Percentiles rank a stretch among this genome's conserved stretches.
Conservation (phyloP, 2,797 vertebrate genomes). For the Rhadinocentrus ornatus region DNA sequence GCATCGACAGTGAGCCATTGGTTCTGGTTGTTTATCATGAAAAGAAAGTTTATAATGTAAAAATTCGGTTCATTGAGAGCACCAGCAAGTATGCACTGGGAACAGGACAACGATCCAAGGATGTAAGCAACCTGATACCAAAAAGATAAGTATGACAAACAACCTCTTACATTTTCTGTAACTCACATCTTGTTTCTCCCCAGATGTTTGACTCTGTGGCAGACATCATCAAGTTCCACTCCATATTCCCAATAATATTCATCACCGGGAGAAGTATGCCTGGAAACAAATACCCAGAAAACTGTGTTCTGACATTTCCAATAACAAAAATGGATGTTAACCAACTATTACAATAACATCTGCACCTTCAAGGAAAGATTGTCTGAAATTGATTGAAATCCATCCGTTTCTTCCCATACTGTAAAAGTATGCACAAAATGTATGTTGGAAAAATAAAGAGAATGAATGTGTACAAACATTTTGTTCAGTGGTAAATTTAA, state of each 20-base stretch:
- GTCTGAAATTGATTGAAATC: not conserved
- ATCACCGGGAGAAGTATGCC: slow-evolving; percentile 84
- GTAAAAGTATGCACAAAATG: not conserved
- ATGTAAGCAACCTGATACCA: slow-evolving; percentile 78
- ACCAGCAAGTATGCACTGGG: slow-evolving; percentile 85
- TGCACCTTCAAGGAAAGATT: not conserved
- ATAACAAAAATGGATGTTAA: slow-evolving; percentile 70
- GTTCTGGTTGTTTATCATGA: slow-evolving; percentile 88
- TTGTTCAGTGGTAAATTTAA: not conserved
- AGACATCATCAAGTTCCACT: slow-evolving; percentile 91
- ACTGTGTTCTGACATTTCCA: slow-evolving; percentile 82
- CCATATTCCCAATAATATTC: slow-evolving; percentile 85
- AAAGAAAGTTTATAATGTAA: slow-evolving; percentile 91
- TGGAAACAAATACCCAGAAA: slow-evolving; percentile 64
- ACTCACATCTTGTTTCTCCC: slow-evolving; percentile 10
- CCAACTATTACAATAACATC: slow-evolving; percentile 55
- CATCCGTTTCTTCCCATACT: not conserved
- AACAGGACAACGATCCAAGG: slow-evolving; percentile 84
- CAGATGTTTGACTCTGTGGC: slow-evolving; percentile 90
- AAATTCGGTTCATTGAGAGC: slow-evolving; percentile 87
- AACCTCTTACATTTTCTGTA: not conserved
- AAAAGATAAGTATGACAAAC: not conserved
- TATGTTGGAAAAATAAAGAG: too few species aligned
- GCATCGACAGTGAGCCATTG: slow-evolving; percentile 83
- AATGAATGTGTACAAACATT: not conserved